phyloP scores from a whole-genome alignment of 2,888 invertebrate species.

The Lepas anatifera region DNA sequence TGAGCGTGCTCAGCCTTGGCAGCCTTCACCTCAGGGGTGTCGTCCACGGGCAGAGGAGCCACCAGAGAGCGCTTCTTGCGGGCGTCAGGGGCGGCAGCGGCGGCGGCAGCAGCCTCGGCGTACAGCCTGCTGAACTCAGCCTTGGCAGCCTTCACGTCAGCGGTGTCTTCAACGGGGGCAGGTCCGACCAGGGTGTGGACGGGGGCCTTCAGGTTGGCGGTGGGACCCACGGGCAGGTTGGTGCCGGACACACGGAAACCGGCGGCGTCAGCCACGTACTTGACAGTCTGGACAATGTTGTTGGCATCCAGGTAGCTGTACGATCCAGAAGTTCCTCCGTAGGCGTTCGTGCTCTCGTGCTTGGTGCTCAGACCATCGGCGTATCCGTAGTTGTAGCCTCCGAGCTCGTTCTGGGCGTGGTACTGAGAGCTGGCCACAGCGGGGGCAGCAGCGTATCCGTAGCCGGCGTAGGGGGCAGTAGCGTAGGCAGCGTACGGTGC shows the following conservation, averaged over 20 bases:
- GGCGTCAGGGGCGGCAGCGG: constrained; percentile 11
- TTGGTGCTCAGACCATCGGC: constrained; percentile 50
- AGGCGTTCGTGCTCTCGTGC: constrained; percentile 36
- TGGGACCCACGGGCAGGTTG: constrained; percentile 40
- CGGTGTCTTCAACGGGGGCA: constrained; percentile 32
- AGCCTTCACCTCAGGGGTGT: not conserved
- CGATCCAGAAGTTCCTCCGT: constrained; percentile 21
- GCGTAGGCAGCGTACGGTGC: not conserved
- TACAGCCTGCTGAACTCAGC: constrained; percentile 4
- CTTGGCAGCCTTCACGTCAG: constrained; percentile 35
- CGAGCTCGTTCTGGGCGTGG: not conserved
- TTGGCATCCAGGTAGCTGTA: constrained; percentile 24
- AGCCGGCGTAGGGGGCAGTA: not conserved
- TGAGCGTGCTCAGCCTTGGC: not conserved
- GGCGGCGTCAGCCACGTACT: constrained; percentile 28
- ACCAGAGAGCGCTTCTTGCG: not conserved
- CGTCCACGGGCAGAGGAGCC: not conserved
- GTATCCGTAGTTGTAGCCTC: constrained; percentile 43
- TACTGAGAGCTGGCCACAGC: not conserved
- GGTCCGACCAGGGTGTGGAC: constrained; percentile 16
- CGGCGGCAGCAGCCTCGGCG: constrained; percentile 19
- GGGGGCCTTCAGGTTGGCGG: constrained; percentile 21
- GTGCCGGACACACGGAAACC: constrained; percentile 51
- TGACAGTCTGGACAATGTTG: constrained; percentile 44
- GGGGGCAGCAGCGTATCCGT: not conserved